phyloP scores from a whole-genome alignment of 2,797 vertebrate genomes.

The Sebastes ruberrimus region DNA sequence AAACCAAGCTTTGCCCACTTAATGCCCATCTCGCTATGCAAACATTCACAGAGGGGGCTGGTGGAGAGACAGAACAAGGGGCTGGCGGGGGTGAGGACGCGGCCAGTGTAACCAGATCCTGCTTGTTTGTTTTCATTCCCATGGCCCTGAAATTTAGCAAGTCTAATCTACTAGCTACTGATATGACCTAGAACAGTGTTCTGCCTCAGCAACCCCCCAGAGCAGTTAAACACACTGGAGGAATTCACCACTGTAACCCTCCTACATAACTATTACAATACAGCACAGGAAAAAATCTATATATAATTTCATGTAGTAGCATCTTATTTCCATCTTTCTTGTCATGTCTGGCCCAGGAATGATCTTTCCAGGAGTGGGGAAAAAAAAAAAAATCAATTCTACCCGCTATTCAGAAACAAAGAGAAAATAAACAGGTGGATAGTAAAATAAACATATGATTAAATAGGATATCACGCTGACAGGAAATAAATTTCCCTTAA shows the following conservation, averaged over 20 bases:
- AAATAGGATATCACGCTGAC: constrained; percentile 61
- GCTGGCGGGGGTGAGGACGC: constrained; percentile 36
- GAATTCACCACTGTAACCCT: constrained; percentile 45
- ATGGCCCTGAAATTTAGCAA: constrained; percentile 79
- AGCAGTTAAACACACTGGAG: constrained; percentile 34
- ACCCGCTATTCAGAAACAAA: constrained; percentile 30
- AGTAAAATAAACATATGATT: constrained; percentile 68
- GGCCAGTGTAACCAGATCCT: constrained; percentile 65
- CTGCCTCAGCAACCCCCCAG: constrained; percentile 47
- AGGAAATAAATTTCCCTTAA: constrained; percentile 66
- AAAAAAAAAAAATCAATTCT: constrained; percentile 39
- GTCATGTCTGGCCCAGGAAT: constrained; percentile 37
- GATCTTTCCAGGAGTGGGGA: constrained; percentile 26
- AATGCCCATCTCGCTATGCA: constrained; percentile 48
- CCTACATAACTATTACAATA: constrained; percentile 46
- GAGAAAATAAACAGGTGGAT: constrained; percentile 53
- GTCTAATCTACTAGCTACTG: constrained; percentile 71
- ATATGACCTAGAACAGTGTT: constrained; percentile 64
- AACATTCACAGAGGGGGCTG: constrained; percentile 40
- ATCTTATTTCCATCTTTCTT: constrained; percentile 67
- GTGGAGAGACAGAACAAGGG: constrained; percentile 4
- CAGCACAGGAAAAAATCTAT: constrained; percentile 69
- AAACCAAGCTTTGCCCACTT: constrained; percentile 56
- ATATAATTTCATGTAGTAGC: constrained; percentile 73
- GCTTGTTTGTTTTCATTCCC: constrained; percentile 80